These are phyloP conservation scores for Cyrtonyx montezumae DNA, from an alignment of 2,113 vertebrate species.

Conservation along the genomic window DNA sequence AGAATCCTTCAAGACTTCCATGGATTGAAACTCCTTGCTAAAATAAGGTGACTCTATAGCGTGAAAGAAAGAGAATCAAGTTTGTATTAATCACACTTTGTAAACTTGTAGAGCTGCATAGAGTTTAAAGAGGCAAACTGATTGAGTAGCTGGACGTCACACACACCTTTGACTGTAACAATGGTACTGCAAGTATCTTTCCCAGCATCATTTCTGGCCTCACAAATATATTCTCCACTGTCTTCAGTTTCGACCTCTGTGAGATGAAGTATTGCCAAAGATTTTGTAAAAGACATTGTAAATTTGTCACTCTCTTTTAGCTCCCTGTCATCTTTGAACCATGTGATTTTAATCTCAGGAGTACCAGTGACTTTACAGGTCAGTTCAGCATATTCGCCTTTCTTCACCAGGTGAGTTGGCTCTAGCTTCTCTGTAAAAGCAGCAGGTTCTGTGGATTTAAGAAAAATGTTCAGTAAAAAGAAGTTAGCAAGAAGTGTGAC, in stretches of 20 bases:
- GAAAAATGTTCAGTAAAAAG: slow-evolving; percentile 55
- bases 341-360: slow-evolving; percentile 89
- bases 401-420: slow-evolving; percentile 85
- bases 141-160: slow-evolving; percentile 7
- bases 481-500: slow-evolving; percentile 25
- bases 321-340: slow-evolving; percentile 92
- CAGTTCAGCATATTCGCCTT: slow-evolving; percentile 81
- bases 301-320: slow-evolving; percentile 85
- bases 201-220: slow-evolving; percentile 94
- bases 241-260: slow-evolving; percentile 81
- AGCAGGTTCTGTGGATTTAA: slow-evolving; percentile 90
- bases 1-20: slow-evolving; percentile 92
- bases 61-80: slow-evolving; percentile 54
- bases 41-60: slow-evolving; percentile 91
- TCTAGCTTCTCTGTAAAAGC: slow-evolving; percentile 90
- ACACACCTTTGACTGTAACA: slow-evolving; percentile 94
- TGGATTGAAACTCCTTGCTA: slow-evolving; percentile 88
- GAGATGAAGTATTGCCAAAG: slow-evolving; percentile 82
- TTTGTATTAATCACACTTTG: slow-evolving; percentile 37
- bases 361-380: slow-evolving; percentile 92
- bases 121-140: background rate
- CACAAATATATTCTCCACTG: slow-evolving; percentile 91
- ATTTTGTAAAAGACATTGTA: slow-evolving; percentile 80
- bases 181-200: slow-evolving; percentile 90
- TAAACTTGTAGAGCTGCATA: background rate